Evolutionary conservation across 2,888 invertebrate genomes (phyloP).

Genomic region (Ectropis crepuscularia): DNA sequence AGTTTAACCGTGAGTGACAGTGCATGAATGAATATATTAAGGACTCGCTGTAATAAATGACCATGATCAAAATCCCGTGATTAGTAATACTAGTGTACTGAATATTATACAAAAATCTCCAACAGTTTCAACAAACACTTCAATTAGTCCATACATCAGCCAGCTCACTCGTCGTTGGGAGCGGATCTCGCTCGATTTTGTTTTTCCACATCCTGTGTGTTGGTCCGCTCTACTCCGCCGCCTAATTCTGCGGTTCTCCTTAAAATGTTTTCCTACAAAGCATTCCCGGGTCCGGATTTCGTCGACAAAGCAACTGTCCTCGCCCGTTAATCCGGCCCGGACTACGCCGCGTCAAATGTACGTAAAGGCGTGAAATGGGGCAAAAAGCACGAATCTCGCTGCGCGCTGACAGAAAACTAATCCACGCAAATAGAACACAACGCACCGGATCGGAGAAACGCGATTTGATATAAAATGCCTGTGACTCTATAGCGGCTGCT

Average conservation of each 20-base stretch:
- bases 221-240: background rate
- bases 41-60: too few species aligned
- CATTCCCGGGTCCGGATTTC: constrained; percentile 47
- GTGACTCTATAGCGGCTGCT: too few species aligned
- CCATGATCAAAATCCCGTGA: too few species aligned
- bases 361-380: constrained; percentile 28
- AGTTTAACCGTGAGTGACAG: too few species aligned
- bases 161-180: too few species aligned
- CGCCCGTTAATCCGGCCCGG: constrained; percentile 49
- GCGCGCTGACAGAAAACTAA: constrained; percentile 35
- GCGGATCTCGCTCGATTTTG: too few species aligned
- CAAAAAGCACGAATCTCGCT: constrained; percentile 14
- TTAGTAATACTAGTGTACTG: too few species aligned
- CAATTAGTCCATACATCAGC: too few species aligned
- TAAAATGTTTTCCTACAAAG: constrained; percentile 52
- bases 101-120: too few species aligned
- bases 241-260: constrained; percentile 19
- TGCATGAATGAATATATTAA: too few species aligned
- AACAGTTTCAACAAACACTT: too few species aligned
- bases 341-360: constrained; percentile 43
- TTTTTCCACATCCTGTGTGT: too few species aligned
- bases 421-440: constrained; percentile 29
- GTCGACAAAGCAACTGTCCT: constrained; percentile 51
- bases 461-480: background rate
- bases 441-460: constrained; percentile 7